These are phyloP conservation scores for Lucifuga dentata DNA, from an alignment of 2,113 vertebrate species.

Conservation along the genomic window DNA sequence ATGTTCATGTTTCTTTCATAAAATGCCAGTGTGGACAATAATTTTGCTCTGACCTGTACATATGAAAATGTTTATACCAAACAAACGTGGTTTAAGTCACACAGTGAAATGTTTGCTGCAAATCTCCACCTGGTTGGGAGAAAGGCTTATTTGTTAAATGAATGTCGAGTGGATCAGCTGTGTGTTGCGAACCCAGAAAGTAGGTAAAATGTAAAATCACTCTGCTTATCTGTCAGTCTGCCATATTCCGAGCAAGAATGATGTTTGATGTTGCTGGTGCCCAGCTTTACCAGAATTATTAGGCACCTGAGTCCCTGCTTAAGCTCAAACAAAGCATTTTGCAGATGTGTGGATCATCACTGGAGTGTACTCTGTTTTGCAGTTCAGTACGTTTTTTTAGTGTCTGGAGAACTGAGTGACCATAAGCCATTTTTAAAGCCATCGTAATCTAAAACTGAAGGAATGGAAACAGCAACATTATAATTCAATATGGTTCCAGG, in stretches of 20 bases:
- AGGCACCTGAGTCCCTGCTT: conserved; percentile 27
- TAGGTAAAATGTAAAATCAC: conserved; percentile 30
- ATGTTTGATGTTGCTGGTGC: conserved; percentile 5
- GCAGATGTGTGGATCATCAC: conserved; percentile 25
- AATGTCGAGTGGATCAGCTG: conserved; percentile 61
- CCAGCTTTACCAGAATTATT: conserved; percentile 37
- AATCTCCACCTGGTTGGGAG: conserved; percentile 26
- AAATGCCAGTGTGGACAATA: conserved; percentile 75
- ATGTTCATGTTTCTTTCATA: conserved; percentile 62
- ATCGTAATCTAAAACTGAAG: conserved; percentile 36
- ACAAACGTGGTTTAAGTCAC: conserved; percentile 54
- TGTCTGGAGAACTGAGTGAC: conserved; percentile 47
- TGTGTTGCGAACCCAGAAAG: conserved; percentile 36
- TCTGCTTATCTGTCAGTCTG: conserved; percentile 49
- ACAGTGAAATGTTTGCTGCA: conserved; percentile 28
- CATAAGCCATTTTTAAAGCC: conserved; percentile 61
- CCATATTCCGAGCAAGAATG: conserved; percentile 33
- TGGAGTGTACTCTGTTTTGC: conserved; percentile 24
- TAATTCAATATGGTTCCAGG: conserved; percentile 4
- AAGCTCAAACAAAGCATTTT: conserved; percentile 19
- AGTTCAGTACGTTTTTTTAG: conserved; percentile 33
- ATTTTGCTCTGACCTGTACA: conserved; percentile 75
- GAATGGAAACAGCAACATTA: conserved; percentile 1
- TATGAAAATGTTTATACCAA: conserved; percentile 73
- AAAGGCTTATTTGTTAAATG: conserved; percentile 51